Evolutionary conservation across 2,113 vertebrate species (phyloP).

Genomic region (Pluvianellus socialis): DNA sequence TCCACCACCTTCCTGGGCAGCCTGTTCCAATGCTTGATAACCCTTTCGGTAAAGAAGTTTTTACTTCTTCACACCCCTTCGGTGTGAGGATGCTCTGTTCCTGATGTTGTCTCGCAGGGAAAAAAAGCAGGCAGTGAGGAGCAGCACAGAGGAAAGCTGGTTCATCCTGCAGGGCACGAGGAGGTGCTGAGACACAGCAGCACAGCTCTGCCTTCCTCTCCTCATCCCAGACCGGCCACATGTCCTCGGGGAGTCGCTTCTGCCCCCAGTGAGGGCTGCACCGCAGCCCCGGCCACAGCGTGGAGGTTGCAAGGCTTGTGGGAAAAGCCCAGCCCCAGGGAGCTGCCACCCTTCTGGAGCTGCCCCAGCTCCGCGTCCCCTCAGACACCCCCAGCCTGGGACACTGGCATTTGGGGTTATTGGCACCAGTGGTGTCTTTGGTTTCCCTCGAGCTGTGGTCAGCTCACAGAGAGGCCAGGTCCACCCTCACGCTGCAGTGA

Average conservation of each 20-base stretch:
- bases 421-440: too few species aligned
- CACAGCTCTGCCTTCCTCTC: neutral
- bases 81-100: neutral
- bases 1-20: too few species aligned
- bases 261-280: fast-evolving
- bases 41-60: too few species aligned
- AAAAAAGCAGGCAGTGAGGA: neutral
- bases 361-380: neutral
- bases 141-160: fast-evolving
- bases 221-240: neutral
- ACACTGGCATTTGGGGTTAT: neutral
- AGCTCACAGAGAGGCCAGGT: neutral
- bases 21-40: too few species aligned
- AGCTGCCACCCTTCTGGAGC: neutral
- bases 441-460: neutral
- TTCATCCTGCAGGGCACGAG: neutral
- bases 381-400: neutral
- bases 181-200: neutral
- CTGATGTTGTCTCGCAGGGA: fast-evolving
- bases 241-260: fast-evolving
- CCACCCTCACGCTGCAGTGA: fast-evolving
- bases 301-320: fast-evolving
- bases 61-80: fast-evolving
- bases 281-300: fast-evolving
- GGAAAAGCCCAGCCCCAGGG: neutral